These are phyloP conservation scores for Crypturellus undulatus DNA, from an alignment of 2,113 vertebrate species.

Conservation along the genomic window DNA sequence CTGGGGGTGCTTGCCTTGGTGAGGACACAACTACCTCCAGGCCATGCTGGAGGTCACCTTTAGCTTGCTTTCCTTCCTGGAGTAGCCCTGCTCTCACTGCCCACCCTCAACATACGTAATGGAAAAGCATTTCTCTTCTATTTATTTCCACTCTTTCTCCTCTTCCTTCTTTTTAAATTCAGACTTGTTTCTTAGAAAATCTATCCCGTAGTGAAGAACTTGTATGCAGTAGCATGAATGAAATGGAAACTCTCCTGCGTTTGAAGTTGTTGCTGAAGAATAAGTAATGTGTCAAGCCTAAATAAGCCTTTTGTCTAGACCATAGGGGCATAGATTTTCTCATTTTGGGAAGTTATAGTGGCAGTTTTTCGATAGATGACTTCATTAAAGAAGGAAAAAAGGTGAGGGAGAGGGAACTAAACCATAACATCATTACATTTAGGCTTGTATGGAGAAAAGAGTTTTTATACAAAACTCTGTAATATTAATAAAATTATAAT, in stretches of 20 bases:
- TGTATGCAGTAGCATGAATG: background rate
- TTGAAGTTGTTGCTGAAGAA: background rate
- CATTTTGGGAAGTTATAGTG: background rate
- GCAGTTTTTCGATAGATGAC: rapidly evolving
- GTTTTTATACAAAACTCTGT: background rate
- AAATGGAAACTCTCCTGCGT: background rate
- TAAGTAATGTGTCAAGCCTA: background rate
- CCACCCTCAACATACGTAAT: no score
- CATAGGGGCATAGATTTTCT: background rate
- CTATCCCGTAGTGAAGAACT: background rate
- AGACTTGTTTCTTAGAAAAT: background rate
- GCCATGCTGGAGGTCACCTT: no score
- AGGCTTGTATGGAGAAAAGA: background rate
- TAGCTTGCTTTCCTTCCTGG: background rate
- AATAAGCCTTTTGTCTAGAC: background rate
- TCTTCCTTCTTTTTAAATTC: background rate
- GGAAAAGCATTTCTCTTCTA: background rate
- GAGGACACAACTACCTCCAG: no score
- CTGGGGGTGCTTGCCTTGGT: background rate
- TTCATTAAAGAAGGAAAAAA: no score
- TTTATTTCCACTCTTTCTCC: background rate
- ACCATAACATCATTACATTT: background rate
- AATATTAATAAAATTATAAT: background rate
- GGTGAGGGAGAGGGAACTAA: rapidly evolving
- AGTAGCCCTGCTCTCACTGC: background rate